These are phyloP conservation scores for Ptychobarbus kaznakovi DNA, from an alignment of 2,797 vertebrate species.

Conservation along the genomic window DNA sequence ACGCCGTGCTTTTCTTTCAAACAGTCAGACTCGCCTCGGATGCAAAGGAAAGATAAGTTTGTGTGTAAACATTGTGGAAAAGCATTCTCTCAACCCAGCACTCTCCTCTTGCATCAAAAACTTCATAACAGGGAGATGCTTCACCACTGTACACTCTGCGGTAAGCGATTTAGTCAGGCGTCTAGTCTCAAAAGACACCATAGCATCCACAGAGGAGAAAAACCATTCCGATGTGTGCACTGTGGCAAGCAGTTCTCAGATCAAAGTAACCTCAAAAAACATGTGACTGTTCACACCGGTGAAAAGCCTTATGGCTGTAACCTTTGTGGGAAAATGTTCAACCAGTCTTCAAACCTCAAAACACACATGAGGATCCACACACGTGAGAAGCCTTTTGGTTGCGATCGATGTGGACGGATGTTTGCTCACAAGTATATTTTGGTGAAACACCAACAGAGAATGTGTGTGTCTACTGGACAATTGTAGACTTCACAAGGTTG, in stretches of 20 bases:
- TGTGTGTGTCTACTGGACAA: slow-evolving; percentile 45
- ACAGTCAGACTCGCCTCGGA: background rate
- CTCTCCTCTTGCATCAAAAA: slow-evolving; percentile 55
- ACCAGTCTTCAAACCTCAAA: slow-evolving; percentile 66
- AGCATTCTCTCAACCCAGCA: slow-evolving; percentile 50
- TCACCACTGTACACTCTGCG: slow-evolving; percentile 59
- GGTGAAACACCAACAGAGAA: slow-evolving; percentile 62
- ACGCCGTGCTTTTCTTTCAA: slow-evolving; percentile 20
- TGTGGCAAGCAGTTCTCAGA: slow-evolving; percentile 62
- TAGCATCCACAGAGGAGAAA: slow-evolving; percentile 62
- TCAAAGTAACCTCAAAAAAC: slow-evolving; percentile 60
- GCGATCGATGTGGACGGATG: slow-evolving; percentile 58
- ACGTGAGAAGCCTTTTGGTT: slow-evolving; percentile 62
- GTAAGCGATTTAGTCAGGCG: slow-evolving; percentile 63
- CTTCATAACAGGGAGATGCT: slow-evolving; percentile 53
- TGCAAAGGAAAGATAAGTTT: slow-evolving; percentile 51
- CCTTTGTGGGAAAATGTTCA: slow-evolving; percentile 63
- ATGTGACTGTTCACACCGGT: slow-evolving; percentile 62
- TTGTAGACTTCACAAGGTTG: background rate
- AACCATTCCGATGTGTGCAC: slow-evolving; percentile 61
- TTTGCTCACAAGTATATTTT: slow-evolving; percentile 61
- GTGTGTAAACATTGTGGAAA: slow-evolving; percentile 59
- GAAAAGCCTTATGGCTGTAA: slow-evolving; percentile 60
- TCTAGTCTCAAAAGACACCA: slow-evolving; percentile 65
- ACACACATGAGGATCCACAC: slow-evolving; percentile 67